phyloP scores from a whole-genome alignment of 2,888 invertebrate genomes.

The Lacanobia oleracea region DNA sequence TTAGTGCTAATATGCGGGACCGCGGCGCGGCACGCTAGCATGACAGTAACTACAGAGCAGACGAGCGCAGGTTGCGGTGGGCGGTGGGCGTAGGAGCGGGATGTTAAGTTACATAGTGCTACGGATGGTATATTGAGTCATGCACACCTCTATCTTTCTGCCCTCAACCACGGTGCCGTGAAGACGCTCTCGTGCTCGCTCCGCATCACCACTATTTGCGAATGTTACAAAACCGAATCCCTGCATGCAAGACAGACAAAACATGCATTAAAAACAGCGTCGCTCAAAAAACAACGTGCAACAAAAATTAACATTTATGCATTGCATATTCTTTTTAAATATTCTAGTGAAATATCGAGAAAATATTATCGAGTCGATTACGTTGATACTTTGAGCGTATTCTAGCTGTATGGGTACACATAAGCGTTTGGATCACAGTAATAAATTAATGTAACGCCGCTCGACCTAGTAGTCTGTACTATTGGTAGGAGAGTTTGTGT shows the following conservation, averaged over 20 bases:
- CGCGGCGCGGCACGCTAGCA: slow-evolving; percentile 83
- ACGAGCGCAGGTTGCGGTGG: slow-evolving; percentile 89
- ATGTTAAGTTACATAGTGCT: slow-evolving; percentile 92
- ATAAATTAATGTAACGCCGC: slow-evolving; percentile 83
- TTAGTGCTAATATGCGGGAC: slow-evolving; percentile 85
- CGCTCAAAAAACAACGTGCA: slow-evolving; percentile 95
- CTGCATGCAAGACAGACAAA: slow-evolving; percentile 99
- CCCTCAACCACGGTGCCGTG: slow-evolving; percentile 99
- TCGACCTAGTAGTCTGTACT: slow-evolving; percentile 87
- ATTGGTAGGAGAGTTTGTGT: slow-evolving; percentile 81
- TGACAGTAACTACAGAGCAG: slow-evolving; percentile 91
- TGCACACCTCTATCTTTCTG: slow-evolving; percentile 99
- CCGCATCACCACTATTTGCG: slow-evolving; percentile 99
- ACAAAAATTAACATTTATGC: slow-evolving; percentile 93
- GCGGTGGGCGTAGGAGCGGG: slow-evolving; percentile 90
- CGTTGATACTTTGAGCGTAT: slow-evolving; percentile 91
- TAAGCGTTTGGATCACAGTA: slow-evolving; percentile 89
- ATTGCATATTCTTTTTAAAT: slow-evolving; percentile 90
- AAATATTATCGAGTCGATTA: slow-evolving; percentile 86
- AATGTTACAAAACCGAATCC: slow-evolving; percentile 99
- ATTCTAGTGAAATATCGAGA: slow-evolving; percentile 89
- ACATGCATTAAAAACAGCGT: slow-evolving; percentile 97
- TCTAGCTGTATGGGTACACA: slow-evolving; percentile 90
- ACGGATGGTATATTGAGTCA: slow-evolving; percentile 93
- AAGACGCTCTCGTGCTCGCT: slow-evolving; percentile 99